Percentiles rank a stretch among this genome's conserved stretches.
Conservation (phyloP, 1,140 invertebrate species). For the Papilio xuthus region DNA sequence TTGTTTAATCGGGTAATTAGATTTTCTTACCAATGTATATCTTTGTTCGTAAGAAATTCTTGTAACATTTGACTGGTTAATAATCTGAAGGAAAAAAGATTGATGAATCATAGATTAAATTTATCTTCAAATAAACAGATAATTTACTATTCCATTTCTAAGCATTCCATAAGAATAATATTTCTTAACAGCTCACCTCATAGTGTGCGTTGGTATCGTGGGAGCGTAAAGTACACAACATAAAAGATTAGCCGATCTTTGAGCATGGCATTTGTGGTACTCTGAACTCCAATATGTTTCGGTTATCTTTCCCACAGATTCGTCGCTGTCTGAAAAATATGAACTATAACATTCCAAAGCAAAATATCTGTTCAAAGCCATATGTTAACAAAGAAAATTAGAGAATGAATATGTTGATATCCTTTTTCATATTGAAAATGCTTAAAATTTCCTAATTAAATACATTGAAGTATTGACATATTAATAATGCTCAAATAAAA, state of each 20-base stretch:
- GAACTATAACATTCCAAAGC: no score
- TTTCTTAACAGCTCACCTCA: slow-evolving; percentile 76
- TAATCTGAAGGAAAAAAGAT: slow-evolving; percentile 62
- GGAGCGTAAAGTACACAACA: slow-evolving; percentile 87
- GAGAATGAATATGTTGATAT: no score
- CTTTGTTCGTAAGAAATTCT: slow-evolving; percentile 67
- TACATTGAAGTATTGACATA: background rate
- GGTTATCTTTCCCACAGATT: slow-evolving; percentile 48
- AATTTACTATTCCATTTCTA: background rate
- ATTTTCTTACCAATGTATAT: slow-evolving; percentile 61
- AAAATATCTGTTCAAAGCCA: no score
- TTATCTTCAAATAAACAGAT: background rate
- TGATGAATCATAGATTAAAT: slow-evolving; percentile 7
- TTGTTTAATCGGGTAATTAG: no score
- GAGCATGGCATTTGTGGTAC: slow-evolving; percentile 91
- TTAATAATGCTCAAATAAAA: background rate
- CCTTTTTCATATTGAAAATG: background rate
- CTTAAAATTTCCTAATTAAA: no score
- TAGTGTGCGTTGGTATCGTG: slow-evolving; percentile 85
- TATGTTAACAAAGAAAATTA: no score
- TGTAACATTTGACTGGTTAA: slow-evolving; percentile 71
- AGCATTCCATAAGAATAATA: no score
- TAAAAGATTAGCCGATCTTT: slow-evolving; percentile 83
- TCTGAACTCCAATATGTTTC: slow-evolving; percentile 93
- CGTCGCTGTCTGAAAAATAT: slow-evolving; percentile 39